Evolutionary conservation across 1,140 invertebrate species (phyloP).

Genomic region (Drosophila repleta): DNA sequence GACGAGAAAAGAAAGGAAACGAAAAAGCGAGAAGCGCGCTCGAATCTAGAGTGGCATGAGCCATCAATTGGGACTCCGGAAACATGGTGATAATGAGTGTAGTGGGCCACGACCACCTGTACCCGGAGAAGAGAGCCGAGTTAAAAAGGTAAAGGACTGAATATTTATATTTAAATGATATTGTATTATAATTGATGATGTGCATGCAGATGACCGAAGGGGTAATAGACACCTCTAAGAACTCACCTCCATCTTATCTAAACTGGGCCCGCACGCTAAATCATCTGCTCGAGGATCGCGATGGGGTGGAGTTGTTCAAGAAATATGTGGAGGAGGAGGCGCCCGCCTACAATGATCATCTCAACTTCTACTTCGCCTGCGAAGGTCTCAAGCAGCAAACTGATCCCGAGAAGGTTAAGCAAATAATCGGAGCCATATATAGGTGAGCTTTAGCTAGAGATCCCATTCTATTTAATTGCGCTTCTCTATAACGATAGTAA

Average conservation of each 20-base stretch:
- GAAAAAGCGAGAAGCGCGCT: constrained; percentile 27
- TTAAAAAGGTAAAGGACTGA: constrained; percentile 71
- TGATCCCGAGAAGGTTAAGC: constrained; percentile 89
- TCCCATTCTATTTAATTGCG: no score
- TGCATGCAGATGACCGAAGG: constrained; percentile 83
- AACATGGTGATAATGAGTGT: constrained; percentile 84
- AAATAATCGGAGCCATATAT: constrained; percentile 92
- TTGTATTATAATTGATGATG: background rate
- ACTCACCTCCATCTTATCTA: constrained; percentile 90
- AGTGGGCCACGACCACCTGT: constrained; percentile 84
- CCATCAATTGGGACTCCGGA: constrained; percentile 78
- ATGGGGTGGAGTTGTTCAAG: constrained; percentile 93
- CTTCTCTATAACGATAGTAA: no score
- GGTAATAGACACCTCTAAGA: constrained; percentile 84
- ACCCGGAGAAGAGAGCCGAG: constrained; percentile 84
- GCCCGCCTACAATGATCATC: constrained; percentile 89
- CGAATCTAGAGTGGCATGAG: constrained; percentile 81
- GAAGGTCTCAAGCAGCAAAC: constrained; percentile 93
- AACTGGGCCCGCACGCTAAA: constrained; percentile 94
- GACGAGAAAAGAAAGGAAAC: constrained; percentile 6
- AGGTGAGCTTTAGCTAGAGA: no score
- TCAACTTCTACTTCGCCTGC: constrained; percentile 96
- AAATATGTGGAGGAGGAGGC: constrained; percentile 93
- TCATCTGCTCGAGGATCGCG: constrained; percentile 91
- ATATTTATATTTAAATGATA: no score